Conservation (phyloP, 2,888 invertebrate genomes). For the Euclidia mi region DNA sequence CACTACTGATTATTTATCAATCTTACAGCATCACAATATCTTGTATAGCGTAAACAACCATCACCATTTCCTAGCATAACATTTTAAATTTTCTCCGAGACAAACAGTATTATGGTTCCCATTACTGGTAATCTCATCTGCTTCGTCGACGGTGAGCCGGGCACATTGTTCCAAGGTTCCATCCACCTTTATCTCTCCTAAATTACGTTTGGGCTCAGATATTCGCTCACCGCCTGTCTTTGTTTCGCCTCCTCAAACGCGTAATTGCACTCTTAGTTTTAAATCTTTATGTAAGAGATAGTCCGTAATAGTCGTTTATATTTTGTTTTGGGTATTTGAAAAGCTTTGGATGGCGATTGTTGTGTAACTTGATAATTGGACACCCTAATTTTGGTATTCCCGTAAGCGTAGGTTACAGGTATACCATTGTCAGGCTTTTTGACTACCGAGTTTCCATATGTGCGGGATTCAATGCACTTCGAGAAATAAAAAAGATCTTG, state of each 20-base stretch:
- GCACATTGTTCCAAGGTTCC: constrained; percentile 67
- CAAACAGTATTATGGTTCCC: constrained; percentile 65
- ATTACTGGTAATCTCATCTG: constrained; percentile 74
- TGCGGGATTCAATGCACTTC: no score
- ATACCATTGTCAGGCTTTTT: no score
- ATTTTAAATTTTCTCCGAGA: constrained; percentile 50
- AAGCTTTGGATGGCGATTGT: no score
- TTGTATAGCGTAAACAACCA: constrained; percentile 12
- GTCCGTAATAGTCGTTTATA: constrained; percentile 22
- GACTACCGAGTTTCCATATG: no score
- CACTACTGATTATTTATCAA: no score
- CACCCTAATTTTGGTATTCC: no score
- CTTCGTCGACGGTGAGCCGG: constrained; percentile 56
- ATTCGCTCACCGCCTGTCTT: constrained; percentile 49
- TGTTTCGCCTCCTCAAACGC: constrained; percentile 41
- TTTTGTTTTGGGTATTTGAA: background rate
- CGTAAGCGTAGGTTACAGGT: no score
- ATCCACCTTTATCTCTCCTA: constrained; percentile 72
- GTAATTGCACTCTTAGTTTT: constrained; percentile 63
- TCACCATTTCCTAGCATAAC: constrained; percentile 47
- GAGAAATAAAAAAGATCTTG: no score
- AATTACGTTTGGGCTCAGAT: constrained; percentile 70
- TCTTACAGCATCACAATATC: background rate
- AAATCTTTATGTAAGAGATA: constrained; percentile 43
- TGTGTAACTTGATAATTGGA: no score